Percentiles rank a stretch among this genome's conserved stretches.
These are phyloP conservation scores for Deilephila porcellus DNA, from an alignment of 2,888 invertebrate species.

Conservation along the genomic window DNA sequence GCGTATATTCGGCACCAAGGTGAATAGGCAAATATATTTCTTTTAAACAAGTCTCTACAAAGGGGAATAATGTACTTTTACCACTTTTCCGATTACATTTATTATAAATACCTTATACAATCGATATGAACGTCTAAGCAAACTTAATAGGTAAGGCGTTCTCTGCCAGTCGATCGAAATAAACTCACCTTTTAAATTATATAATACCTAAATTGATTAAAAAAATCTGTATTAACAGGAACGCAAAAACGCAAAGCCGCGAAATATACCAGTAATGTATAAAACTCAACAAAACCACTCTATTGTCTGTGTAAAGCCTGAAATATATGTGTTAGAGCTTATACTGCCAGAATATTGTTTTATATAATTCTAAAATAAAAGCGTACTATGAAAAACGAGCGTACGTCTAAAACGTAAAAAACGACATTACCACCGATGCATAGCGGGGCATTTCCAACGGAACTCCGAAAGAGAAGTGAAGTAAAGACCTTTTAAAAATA, in stretches of 20 bases:
- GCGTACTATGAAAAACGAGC: too few species aligned
- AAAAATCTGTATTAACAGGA: too few species aligned
- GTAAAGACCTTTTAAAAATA: slow-evolving; percentile 23
- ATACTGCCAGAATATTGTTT: too few species aligned
- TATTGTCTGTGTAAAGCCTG: background rate
- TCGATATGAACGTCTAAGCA: too few species aligned
- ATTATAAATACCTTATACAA: background rate
- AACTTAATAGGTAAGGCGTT: too few species aligned
- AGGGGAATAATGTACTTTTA: background rate
- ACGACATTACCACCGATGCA: background rate
- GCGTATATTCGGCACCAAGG: background rate
- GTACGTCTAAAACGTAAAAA: background rate
- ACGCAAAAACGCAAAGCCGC: too few species aligned
- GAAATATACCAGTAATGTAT: too few species aligned
- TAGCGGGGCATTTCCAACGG: background rate
- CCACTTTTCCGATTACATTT: background rate
- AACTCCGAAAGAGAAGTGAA: slow-evolving; percentile 22
- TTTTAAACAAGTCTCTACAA: background rate
- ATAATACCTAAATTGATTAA: too few species aligned
- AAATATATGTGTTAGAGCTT: background rate
- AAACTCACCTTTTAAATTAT: too few species aligned
- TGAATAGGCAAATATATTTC: background rate
- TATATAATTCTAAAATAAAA: too few species aligned
- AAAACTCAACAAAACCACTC: too few species aligned
- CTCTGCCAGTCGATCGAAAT: too few species aligned